These are phyloP conservation scores for Hippocampus zosterae DNA, from an alignment of 2,113 vertebrate species.

Conservation along the genomic window DNA sequence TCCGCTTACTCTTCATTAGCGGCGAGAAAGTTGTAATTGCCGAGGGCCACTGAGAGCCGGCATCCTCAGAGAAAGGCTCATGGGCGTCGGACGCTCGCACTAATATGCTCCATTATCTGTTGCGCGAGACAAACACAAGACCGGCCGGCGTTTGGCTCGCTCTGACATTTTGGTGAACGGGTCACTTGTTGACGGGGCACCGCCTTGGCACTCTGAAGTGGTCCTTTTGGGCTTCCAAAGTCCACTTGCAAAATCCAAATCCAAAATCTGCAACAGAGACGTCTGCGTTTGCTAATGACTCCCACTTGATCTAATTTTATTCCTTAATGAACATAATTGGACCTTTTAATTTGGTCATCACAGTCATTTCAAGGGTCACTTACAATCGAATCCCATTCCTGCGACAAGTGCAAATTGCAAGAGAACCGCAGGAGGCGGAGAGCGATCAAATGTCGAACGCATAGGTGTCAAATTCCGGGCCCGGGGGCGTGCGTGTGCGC, in stretches of 20 bases:
- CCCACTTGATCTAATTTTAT: slow-evolving; percentile 25
- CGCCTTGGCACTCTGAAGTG: slow-evolving; percentile 2
- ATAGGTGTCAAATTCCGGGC: background rate
- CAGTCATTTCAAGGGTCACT: slow-evolving; percentile 29
- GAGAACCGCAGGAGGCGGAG: background rate
- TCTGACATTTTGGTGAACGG: slow-evolving; percentile 22
- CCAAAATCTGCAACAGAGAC: background rate
- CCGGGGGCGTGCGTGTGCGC: too few relatives aligned
- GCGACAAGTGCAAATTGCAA: background rate
- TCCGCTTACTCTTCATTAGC: slow-evolving; percentile 61
- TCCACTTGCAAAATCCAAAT: background rate
- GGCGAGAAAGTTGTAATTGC: slow-evolving; percentile 58
- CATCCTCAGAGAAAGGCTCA: slow-evolving; percentile 55
- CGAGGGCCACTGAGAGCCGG: slow-evolving; percentile 64
- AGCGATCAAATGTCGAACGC: background rate
- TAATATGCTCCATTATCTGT: slow-evolving; percentile 69
- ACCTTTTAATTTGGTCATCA: slow-evolving; percentile 51
- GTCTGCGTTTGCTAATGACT: slow-evolving; percentile 24
- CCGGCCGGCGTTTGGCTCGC: slow-evolving; percentile 9
- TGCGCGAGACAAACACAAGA: slow-evolving; percentile 51
- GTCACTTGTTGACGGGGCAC: slow-evolving; percentile 18
- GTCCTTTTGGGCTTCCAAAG: slow-evolving; percentile 19
- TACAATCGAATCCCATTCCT: slow-evolving; percentile 9
- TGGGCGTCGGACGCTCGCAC: slow-evolving; percentile 58
- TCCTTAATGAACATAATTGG: slow-evolving; percentile 47